phyloP scores from a whole-genome alignment of 2,888 invertebrate genomes.

The Halocaridina rubra region DNA sequence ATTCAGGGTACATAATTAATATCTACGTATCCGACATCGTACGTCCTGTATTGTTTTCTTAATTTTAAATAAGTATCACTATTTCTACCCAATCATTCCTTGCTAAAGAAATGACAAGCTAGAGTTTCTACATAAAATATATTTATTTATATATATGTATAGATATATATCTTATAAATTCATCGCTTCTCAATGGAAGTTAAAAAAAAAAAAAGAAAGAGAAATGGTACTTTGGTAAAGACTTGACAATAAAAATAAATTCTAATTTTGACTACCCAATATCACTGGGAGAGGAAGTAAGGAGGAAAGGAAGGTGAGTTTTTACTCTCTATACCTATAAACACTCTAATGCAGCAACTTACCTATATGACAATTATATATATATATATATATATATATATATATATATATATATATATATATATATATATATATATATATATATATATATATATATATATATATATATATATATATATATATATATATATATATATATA shows the following conservation, averaged over 20 bases:
- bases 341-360: no score
- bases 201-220: no score
- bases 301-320: no score
- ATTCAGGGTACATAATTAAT: constrained; percentile 24
- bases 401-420: constrained; percentile 5
- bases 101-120: constrained; percentile 27
- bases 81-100: constrained; percentile 34
- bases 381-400: background rate
- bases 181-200: constrained; percentile 37
- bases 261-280: constrained; percentile 37
- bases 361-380: background rate
- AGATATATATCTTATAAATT: constrained; percentile 35
- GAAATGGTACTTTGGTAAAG: constrained; percentile 50
- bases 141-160: background rate
- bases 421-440: background rate
- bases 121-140: constrained; percentile 42
- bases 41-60: background rate
- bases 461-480: background rate
- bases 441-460: background rate
- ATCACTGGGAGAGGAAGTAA: constrained; percentile 25
- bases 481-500: background rate
- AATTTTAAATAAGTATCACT: constrained; percentile 51
- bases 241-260: constrained; percentile 49
- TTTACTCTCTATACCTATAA: no score
- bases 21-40: constrained; percentile 2